Evolutionary conservation across 2,888 invertebrate genomes (phyloP).

Genomic region (Drosophila antonietae): DNA sequence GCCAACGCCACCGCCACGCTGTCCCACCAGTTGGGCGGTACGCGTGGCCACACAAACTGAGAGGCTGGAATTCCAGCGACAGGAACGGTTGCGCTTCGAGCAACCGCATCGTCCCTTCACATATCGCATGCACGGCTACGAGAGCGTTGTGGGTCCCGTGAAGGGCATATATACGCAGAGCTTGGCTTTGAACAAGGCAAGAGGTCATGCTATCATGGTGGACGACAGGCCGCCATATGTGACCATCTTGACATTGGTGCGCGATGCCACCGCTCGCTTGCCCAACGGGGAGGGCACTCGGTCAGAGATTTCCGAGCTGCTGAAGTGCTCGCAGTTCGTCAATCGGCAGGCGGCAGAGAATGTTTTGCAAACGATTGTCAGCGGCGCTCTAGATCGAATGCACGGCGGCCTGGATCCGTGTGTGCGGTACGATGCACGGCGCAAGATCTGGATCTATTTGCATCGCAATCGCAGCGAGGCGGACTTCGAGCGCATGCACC

Average conservation of each 20-base stretch:
- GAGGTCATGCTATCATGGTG: conserved; percentile 93
- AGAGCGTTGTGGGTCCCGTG: conserved; percentile 92
- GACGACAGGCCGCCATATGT: conserved; percentile 95
- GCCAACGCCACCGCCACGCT: conserved; percentile 87
- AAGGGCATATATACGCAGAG: conserved; percentile 91
- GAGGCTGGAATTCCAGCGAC: conserved; percentile 90
- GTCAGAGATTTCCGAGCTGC: conserved; percentile 94
- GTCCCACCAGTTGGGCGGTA: conserved; percentile 93
- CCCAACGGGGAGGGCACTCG: conserved; percentile 97
- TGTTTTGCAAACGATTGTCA: conserved; percentile 90
- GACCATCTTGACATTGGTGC: conserved; percentile 94
- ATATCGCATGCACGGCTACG: conserved; percentile 94
- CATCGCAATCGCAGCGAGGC: conserved; percentile 89
- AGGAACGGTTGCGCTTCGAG: conserved; percentile 93
- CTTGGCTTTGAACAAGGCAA: conserved; percentile 87
- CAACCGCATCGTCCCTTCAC: conserved; percentile 96
- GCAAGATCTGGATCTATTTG: conserved; percentile 98
- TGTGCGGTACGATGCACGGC: conserved; percentile 95
- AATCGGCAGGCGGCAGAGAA: conserved; percentile 85
- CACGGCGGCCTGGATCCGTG: conserved; percentile 96
- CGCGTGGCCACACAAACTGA: conserved; percentile 91
- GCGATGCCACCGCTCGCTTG: conserved; percentile 96
- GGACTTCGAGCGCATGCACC: conserved; percentile 89
- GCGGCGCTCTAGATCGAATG: conserved; percentile 95
- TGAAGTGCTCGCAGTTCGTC: conserved; percentile 90